A percentile compares a stretch with the other conserved stretches of the same genome.
These are phyloP conservation scores for Iguana delicatissima DNA, from an alignment of 2,797 vertebrate genomes.

Conservation along the genomic window DNA sequence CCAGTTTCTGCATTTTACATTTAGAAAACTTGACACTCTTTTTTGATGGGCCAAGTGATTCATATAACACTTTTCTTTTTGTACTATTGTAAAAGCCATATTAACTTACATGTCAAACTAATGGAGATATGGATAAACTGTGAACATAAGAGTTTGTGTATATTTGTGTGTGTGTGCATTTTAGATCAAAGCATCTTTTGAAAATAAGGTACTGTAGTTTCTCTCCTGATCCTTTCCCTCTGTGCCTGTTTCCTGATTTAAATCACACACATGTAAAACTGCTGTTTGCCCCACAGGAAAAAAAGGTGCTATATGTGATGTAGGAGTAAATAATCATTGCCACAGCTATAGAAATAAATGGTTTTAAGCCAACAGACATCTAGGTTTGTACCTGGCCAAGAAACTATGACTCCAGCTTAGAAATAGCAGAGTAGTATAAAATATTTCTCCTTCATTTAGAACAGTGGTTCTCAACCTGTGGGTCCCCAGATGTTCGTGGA, in stretches of 20 bases:
- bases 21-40: constrained; percentile 13
- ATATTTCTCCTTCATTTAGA: neutral
- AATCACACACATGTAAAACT: neutral
- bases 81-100: neutral
- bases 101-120: neutral
- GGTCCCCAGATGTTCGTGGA: no score
- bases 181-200: neutral
- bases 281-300: neutral
- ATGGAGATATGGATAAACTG: neutral
- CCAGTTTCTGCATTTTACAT: constrained; percentile 35
- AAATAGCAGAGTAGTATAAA: neutral
- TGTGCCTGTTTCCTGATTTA: neutral
- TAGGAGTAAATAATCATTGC: neutral
- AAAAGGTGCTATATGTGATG: neutral
- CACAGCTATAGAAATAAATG: neutral
- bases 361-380: neutral
- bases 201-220: neutral
- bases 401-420: neutral
- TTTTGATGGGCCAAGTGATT: neutral
- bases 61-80: neutral
- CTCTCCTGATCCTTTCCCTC: neutral
- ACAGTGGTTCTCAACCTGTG: no score
- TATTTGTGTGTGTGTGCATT: no score
- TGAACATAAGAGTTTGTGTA: neutral
- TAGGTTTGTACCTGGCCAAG: neutral